Evolutionary conservation across 1,140 invertebrate species (phyloP).

Genomic region (Diplogasteroides magnus): DNA sequence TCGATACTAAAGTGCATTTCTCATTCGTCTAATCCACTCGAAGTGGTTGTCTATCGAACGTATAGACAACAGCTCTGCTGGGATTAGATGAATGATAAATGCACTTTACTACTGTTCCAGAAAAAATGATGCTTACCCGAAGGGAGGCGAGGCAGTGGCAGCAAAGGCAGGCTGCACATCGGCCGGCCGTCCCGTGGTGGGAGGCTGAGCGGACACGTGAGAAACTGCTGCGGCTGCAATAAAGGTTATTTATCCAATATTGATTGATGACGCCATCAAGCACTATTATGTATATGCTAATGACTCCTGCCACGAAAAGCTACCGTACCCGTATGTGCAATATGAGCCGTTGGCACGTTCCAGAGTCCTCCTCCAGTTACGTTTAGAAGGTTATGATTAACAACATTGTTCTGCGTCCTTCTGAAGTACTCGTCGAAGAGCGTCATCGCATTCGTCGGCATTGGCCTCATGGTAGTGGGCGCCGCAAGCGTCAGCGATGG

Average conservation of each 20-base stretch:
- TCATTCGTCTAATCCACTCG: too few relatives aligned
- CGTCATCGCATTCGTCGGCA: constrained; percentile 8
- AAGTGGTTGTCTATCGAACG: too few relatives aligned
- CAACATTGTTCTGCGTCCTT: neutral
- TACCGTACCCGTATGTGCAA: too few relatives aligned
- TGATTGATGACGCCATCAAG: too few relatives aligned
- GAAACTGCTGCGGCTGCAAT: neutral
- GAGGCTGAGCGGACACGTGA: neutral
- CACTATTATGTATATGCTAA: too few relatives aligned
- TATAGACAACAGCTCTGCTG: neutral
- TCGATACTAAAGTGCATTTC: neutral
- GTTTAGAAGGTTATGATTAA: constrained; percentile 1
- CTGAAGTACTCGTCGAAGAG: constrained; percentile 14
- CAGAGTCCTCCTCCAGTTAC: constrained; percentile 9
- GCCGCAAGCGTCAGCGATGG: neutral
- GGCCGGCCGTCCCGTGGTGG: neutral
- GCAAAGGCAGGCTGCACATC: neutral
- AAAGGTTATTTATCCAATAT: too few relatives aligned
- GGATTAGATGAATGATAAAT: too few relatives aligned
- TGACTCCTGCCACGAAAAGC: too few relatives aligned
- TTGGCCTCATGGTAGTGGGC: constrained; percentile 6
- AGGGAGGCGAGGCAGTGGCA: constrained; percentile 1
- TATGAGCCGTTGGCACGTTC: constrained; percentile 8
- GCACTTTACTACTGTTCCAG: neutral
- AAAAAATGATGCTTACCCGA: constrained; percentile 32